Percentiles rank a stretch among this genome's conserved stretches.
Conservation (phyloP, 2,888 invertebrate species). For the Gonocerus acuteangulatus region DNA sequence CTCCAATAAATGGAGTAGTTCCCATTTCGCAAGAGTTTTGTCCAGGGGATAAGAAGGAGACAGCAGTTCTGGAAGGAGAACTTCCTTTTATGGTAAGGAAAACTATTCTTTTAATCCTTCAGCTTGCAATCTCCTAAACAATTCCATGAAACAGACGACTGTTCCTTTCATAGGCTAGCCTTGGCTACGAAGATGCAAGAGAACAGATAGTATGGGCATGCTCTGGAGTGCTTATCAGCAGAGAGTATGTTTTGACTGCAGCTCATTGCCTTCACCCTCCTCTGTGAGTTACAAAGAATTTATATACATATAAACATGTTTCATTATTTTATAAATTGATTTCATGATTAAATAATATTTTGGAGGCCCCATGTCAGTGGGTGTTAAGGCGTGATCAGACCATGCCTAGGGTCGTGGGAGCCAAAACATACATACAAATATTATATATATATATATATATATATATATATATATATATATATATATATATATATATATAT, state of each 20-base stretch:
- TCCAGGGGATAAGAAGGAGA: constrained; percentile 17
- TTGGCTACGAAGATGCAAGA: constrained; percentile 26
- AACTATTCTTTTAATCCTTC: neutral
- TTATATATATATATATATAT: too few species aligned
- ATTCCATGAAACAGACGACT: too few species aligned
- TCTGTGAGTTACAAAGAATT: constrained; percentile 19
- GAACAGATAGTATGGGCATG: constrained; percentile 29
- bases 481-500: too few species aligned
- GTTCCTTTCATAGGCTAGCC: constrained; percentile 17
- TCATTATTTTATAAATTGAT: neutral
- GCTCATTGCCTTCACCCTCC: constrained; percentile 34
- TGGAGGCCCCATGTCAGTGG: neutral
- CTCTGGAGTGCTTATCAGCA: constrained; percentile 29
- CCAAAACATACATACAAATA: too few species aligned
- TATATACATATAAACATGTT: neutral
- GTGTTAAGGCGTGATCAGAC: too few species aligned
- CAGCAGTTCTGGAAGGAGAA: constrained; percentile 22
- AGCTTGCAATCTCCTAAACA: too few species aligned
- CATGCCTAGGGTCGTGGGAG: too few species aligned
- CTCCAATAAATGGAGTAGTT: constrained; percentile 28
- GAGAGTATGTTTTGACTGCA: constrained; percentile 30
- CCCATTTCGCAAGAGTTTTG: constrained; percentile 28
- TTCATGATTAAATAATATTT: neutral
- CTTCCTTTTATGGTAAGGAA: constrained; percentile 29
- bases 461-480: too few species aligned